A percentile compares a stretch with the other conserved stretches of the same genome.
Evolutionary conservation across 2,797 vertebrate genomes (phyloP).

Genomic region (Smutsia temminckii): DNA sequence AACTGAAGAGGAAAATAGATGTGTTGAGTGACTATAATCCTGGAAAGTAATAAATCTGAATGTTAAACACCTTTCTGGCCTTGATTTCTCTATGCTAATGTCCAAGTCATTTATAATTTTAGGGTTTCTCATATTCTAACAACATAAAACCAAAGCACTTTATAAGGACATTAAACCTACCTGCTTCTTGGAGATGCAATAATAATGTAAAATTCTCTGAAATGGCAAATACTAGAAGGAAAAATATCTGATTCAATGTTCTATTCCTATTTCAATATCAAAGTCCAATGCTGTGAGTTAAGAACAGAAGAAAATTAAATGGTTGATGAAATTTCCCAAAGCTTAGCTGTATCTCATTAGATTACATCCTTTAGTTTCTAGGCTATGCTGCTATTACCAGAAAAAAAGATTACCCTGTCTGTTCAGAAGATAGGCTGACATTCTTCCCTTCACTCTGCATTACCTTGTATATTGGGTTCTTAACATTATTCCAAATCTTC

Average conservation of each 20-base stretch:
- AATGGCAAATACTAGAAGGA: conserved; percentile 47
- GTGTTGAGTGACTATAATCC: conserved; percentile 9
- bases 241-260: conserved; percentile 42
- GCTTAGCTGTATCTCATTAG: conserved; percentile 55
- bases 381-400: not conserved
- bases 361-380: conserved; percentile 37
- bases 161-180: conserved; percentile 45
- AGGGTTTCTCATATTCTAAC: conserved; percentile 39
- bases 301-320: conserved; percentile 61
- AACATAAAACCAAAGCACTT: conserved; percentile 54
- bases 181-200: conserved; percentile 27
- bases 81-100: conserved; percentile 28
- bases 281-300: conserved; percentile 47
- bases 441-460: not conserved
- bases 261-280: conserved; percentile 64
- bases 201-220: conserved; percentile 63
- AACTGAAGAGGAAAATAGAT: conserved; percentile 31
- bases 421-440: conserved; percentile 21
- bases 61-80: conserved; percentile 24
- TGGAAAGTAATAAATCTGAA: conserved; percentile 56
- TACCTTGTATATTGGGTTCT: not conserved
- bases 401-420: not conserved
- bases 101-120: conserved; percentile 57
- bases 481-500: conserved; percentile 31
- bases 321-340: conserved; percentile 64